phyloP scores from a whole-genome alignment of 1,140 invertebrate species.

The Gonatopus flavifemur region DNA sequence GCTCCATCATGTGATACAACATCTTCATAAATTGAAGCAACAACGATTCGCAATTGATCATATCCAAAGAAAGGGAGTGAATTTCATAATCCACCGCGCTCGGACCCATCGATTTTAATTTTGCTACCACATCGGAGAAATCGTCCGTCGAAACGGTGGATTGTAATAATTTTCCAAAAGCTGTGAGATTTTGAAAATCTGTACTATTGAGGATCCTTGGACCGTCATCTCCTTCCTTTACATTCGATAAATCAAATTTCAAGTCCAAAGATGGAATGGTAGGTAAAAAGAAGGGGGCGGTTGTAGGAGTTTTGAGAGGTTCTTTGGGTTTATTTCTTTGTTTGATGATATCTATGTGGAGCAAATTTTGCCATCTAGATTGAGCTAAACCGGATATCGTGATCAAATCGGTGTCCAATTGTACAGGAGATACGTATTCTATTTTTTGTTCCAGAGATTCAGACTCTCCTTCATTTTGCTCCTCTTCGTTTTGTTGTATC shows the following conservation, averaged over 20 bases:
- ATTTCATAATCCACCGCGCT: conserved; percentile 90
- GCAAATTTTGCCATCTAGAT: conserved; percentile 91
- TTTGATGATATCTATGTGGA: conserved; percentile 88
- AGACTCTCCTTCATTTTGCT: conserved; percentile 46
- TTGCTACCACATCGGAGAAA: conserved; percentile 65
- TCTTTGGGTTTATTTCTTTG: conserved; percentile 90
- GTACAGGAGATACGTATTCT: conserved; percentile 76
- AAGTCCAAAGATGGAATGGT: conserved; percentile 82
- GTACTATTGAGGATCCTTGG: conserved; percentile 61
- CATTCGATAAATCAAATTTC: conserved; percentile 74
- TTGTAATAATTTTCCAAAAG: conserved; percentile 67
- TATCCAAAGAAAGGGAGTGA: conserved; percentile 72
- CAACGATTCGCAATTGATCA: conserved; percentile 67
- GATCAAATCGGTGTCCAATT: conserved; percentile 79
- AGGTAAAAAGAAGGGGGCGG: conserved; percentile 93
- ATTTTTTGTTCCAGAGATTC: conserved; percentile 57
- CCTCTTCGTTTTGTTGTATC: conserved; percentile 37
- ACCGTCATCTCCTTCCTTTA: conserved; percentile 41
- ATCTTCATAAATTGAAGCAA: conserved; percentile 82
- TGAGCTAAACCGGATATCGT: conserved; percentile 83
- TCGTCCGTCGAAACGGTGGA: conserved; percentile 49
- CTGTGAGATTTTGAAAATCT: conserved; percentile 65
- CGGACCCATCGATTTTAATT: conserved; percentile 81
- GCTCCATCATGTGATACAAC: conserved; percentile 71
- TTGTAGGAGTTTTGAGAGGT: conserved; percentile 76